Base-by-base conservation (phyloP, 2,888 invertebrate genomes). In the Rhingia campestris region DNA sequence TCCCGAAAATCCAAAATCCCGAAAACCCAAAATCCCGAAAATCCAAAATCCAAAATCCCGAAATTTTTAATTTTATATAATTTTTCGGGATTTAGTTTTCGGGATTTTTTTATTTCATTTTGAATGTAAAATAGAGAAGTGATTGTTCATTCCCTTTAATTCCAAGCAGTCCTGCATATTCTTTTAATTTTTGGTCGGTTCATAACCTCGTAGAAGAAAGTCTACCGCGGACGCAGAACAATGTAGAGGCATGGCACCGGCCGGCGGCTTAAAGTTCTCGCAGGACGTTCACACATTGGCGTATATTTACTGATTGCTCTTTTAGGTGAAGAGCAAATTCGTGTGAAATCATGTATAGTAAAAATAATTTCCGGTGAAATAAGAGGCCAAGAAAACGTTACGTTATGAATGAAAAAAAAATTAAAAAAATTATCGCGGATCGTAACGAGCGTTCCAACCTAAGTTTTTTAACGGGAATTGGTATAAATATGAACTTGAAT, bases 271-370 rank as follows among this genome's bases (percentile, higher is more conserved):
- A 51, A 63, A n/a, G 51, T 64, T 22, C 63, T 64, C n/a, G 49
- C 39, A 63, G 63, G 63, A 12, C 39, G 22, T 35, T 30, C 39
- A 37, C 63, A 64, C n/a, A 64, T 64, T 10, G 39, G 64, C 10
- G 63, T 64, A 12, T 64, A 64, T 32, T 35, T 43, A 43, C 59
- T 59, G 6, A 39, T 43, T 32, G 45, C 64, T 49, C 64, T 51
- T 64, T 41, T 51, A 39, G 9, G n/a, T 4, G 51, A 51, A 51
- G 41, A 64, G 32, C 39, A 64, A 64, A 49, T 63, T 9, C 32
- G 14, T 12, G 22, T 47, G 3, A 32, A 45, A 32, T 30, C 43
- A 59, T 45, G 59, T 32, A 32, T 59, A 10, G 32, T 10, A 6
- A 59, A 59, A 59, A 41, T 14, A 6, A 45, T 45, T 45, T 10